A percentile compares a stretch with the other conserved stretches of the same genome.
Conservation (phyloP, 2,888 invertebrate species). For the Lottia scabra region DNA sequence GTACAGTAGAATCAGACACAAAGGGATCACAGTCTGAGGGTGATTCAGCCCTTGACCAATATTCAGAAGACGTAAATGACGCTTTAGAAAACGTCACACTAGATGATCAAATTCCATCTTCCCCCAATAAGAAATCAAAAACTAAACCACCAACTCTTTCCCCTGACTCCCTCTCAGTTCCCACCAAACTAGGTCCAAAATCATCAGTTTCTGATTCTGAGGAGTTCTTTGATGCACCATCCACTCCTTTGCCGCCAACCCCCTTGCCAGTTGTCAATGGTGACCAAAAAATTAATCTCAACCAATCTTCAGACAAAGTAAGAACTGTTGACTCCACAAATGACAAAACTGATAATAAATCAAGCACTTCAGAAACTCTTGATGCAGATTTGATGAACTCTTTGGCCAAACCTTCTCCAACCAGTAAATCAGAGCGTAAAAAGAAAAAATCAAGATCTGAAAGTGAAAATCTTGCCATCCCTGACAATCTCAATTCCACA, state of each 20-base stretch:
- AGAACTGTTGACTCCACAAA: background rate
- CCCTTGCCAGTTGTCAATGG: background rate
- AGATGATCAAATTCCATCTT: background rate
- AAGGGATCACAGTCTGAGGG: background rate
- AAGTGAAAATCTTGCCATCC: background rate
- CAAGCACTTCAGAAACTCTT: background rate
- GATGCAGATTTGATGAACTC: background rate
- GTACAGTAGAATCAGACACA: background rate
- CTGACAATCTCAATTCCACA: background rate
- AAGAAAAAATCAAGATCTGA: background rate
- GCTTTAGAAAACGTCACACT: background rate
- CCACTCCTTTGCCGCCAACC: background rate
- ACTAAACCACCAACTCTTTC: too few relatives aligned
- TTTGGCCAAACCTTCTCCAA: background rate
- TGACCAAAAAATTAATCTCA: background rate
- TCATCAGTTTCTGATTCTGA: background rate
- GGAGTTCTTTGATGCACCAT: background rate
- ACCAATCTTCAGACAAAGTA: background rate
- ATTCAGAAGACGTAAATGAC: background rate
- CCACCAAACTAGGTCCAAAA: too few relatives aligned
- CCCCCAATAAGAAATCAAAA: too few relatives aligned
- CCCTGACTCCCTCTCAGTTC: too few relatives aligned
- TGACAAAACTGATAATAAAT: background rate
- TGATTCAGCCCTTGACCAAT: background rate
- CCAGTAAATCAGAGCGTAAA: background rate